A percentile compares a stretch with the other conserved stretches of the same genome.
Conservation (phyloP, 2,113 vertebrate species). For the Campylomormyrus numenius region DNA sequence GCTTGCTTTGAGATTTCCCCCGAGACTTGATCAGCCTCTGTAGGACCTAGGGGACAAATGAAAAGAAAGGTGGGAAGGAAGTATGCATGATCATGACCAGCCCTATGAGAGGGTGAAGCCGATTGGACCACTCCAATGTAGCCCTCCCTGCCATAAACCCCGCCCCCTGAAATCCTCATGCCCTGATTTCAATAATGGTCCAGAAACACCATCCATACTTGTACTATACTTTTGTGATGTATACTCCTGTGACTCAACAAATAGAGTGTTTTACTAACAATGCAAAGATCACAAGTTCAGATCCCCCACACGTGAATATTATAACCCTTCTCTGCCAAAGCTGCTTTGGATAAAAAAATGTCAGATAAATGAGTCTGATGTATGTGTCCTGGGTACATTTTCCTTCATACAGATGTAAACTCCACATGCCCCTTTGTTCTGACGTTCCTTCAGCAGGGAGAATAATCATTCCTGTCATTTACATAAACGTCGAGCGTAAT, state of each 20-base stretch:
- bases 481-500: not conserved
- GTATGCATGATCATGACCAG: not conserved
- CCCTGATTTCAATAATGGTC: not conserved
- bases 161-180: not conserved
- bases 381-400: not conserved
- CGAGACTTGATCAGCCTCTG: conserved; percentile 88
- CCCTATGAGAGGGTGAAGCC: not conserved
- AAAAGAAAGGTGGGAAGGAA: not conserved
- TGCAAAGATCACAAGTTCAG: not conserved
- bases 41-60: conserved; percentile 65
- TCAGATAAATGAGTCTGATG: not conserved
- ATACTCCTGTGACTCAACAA: not conserved
- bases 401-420: not conserved
- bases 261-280: not conserved
- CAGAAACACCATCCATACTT: not conserved
- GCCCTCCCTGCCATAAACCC: not conserved
- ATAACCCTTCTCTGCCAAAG: not conserved
- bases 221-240: not conserved
- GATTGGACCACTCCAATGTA: not conserved
- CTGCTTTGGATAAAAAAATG: not conserved
- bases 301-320: not conserved
- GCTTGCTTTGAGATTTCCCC: conserved; percentile 93
- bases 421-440: not conserved
- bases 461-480: not conserved
- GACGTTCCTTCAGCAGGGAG: not conserved